These are phyloP conservation scores for Plectropomus leopardus DNA, from an alignment of 2,113 vertebrate genomes.

Conservation along the genomic window DNA sequence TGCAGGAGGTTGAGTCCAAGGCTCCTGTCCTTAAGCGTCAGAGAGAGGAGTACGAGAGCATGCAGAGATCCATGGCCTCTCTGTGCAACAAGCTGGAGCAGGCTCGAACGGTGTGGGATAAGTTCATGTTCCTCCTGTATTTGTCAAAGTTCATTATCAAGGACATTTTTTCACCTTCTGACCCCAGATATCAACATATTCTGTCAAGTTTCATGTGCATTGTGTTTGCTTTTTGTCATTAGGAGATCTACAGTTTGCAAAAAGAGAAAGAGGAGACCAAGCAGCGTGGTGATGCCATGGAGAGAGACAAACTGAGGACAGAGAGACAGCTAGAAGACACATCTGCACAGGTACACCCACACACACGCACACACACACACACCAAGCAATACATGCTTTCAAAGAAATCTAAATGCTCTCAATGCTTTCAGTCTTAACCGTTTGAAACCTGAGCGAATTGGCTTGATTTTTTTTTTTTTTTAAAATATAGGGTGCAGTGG, in stretches of 20 bases:
- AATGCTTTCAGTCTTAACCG: too few species aligned
- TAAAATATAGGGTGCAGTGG: too few species aligned
- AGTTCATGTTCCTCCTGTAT: neutral
- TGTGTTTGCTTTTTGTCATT: neutral
- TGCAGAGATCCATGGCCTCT: conserved; percentile 92
- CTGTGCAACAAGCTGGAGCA: conserved; percentile 94
- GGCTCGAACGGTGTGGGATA: conserved; percentile 88
- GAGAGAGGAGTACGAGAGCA: conserved; percentile 93
- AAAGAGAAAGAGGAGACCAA: conserved; percentile 92
- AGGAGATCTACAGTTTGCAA: conserved; percentile 95
- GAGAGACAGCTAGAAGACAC: conserved; percentile 92
- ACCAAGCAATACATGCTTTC: neutral
- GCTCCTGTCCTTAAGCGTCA: conserved; percentile 94
- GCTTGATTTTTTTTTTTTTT: too few species aligned
- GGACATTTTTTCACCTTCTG: neutral
- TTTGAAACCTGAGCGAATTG: too few species aligned
- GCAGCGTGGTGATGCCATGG: conserved; percentile 87
- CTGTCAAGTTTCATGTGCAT: neutral
- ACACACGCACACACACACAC: neutral
- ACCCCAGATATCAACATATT: neutral
- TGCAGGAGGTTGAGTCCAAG: conserved; percentile 95
- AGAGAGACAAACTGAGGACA: conserved; percentile 90
- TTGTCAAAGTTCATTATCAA: neutral
- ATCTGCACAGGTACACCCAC: conserved; percentile 69
- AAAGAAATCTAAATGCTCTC: neutral